phyloP scores from a whole-genome alignment of 2,797 vertebrate genomes.

The Iguana delicatissima region DNA sequence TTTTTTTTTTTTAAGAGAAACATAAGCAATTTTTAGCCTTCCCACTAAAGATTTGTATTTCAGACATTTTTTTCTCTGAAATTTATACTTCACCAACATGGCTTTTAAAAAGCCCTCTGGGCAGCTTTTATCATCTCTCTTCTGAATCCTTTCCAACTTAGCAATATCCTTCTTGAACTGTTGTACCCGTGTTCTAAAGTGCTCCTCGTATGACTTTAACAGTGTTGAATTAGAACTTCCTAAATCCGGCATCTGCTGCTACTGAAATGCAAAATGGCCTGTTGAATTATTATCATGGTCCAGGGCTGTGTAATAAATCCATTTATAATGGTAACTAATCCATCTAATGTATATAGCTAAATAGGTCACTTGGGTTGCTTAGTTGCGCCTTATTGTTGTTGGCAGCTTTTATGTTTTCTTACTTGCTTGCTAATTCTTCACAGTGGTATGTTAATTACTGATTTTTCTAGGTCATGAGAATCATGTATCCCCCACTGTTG shows the following conservation, averaged over 20 bases:
- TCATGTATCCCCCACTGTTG: too few species aligned
- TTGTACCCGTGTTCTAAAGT: background rate
- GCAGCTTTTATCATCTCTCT: background rate
- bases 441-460: background rate
- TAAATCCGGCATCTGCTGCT: background rate
- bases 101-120: background rate
- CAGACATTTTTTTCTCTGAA: background rate
- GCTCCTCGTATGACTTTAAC: background rate
- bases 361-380: conserved; percentile 20
- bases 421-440: conserved; percentile 3
- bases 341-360: conserved; percentile 6
- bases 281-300: background rate
- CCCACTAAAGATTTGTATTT: background rate
- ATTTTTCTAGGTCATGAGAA: background rate
- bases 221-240: background rate
- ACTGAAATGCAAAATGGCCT: background rate
- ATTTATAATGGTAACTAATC: conserved; percentile 14
- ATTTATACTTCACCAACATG: background rate
- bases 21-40: background rate
- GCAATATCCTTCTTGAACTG: conserved; percentile 16
- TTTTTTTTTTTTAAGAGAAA: background rate
- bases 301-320: background rate
- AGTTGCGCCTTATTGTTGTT: background rate
- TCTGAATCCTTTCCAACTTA: conserved; percentile 26
- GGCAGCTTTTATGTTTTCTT: background rate